These are phyloP conservation scores for Drosophila bifasciata DNA, from an alignment of 1,140 invertebrate genomes.

Conservation along the genomic window DNA sequence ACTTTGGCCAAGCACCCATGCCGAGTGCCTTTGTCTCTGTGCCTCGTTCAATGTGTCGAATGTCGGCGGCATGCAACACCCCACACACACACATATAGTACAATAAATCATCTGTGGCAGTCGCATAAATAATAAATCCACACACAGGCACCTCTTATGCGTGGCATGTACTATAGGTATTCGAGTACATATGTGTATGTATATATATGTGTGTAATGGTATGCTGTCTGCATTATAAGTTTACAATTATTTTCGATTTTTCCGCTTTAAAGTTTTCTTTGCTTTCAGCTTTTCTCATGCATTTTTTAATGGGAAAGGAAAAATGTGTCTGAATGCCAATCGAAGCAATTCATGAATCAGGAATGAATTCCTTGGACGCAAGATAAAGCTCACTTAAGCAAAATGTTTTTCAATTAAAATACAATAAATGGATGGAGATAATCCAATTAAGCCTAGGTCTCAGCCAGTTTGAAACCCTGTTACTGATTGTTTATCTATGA, in stretches of 20 bases:
- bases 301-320: too few relatives aligned
- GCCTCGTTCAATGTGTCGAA: slow-evolving; percentile 44
- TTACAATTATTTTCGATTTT: slow-evolving; percentile 11
- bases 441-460: too few relatives aligned
- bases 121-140: slow-evolving; percentile 50
- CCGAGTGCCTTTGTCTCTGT: slow-evolving; percentile 27
- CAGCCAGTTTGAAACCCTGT: too few relatives aligned
- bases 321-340: too few relatives aligned
- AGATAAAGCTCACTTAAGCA: too few relatives aligned
- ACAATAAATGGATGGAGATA: too few relatives aligned
- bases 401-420: too few relatives aligned
- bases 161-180: background rate
- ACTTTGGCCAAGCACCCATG: slow-evolving; percentile 48
- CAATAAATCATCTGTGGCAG: slow-evolving; percentile 47
- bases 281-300: background rate
- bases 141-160: slow-evolving; percentile 6
- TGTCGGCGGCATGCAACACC: slow-evolving; percentile 50
- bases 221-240: slow-evolving; percentile 8
- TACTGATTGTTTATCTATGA: too few relatives aligned
- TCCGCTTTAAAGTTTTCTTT: background rate
- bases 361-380: too few relatives aligned
- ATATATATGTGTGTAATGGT: background rate
- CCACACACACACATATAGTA: slow-evolving; percentile 47
- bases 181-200: background rate
- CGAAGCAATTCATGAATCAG: too few relatives aligned